Conservation (phyloP, 2,797 vertebrate genomes). For the Gadopsis marmoratus region DNA sequence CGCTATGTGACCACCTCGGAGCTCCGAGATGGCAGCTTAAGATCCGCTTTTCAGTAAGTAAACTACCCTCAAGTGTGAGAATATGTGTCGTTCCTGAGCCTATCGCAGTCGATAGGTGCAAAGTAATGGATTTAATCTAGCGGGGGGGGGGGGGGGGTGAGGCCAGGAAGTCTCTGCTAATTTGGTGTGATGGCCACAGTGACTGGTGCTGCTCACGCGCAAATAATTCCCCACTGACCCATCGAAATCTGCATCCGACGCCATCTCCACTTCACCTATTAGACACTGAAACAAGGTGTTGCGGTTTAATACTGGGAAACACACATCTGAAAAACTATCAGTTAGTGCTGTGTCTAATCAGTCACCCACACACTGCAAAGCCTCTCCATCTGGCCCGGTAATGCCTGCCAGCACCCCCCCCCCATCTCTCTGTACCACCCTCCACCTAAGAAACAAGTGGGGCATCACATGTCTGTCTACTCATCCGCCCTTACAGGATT, state of each 20-base stretch:
- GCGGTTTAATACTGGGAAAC: neutral
- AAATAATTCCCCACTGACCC: neutral
- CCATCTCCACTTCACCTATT: neutral
- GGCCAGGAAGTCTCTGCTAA: slow-evolving; percentile 78
- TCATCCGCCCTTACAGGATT: slow-evolving; percentile 86
- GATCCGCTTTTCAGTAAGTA: neutral
- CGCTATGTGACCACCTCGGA: neutral
- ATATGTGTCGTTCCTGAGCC: slow-evolving; percentile 79
- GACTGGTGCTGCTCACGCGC: slow-evolving; percentile 33
- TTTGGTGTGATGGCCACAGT: slow-evolving; percentile 68
- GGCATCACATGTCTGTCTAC: slow-evolving; percentile 81
- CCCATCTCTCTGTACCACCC: slow-evolving; percentile 39
- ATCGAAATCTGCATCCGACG: neutral
- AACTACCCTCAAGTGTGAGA: slow-evolving; percentile 19
- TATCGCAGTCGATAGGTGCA: slow-evolving; percentile 72
- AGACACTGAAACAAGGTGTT: slow-evolving; percentile 10
- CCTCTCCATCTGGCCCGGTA: slow-evolving; percentile 79
- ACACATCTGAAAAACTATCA: slow-evolving; percentile 29
- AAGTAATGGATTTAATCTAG: slow-evolving; percentile 80
- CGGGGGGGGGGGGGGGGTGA: slow-evolving; percentile 60
- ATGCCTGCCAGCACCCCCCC: slow-evolving; percentile 60
- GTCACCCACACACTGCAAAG: slow-evolving; percentile 68
- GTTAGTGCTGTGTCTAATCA: slow-evolving; percentile 50
- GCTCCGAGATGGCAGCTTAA: neutral
- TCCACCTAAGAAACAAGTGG: slow-evolving; percentile 79